Base-by-base conservation (phyloP, 2,888 invertebrate species). In the Phalera bucephala region DNA sequence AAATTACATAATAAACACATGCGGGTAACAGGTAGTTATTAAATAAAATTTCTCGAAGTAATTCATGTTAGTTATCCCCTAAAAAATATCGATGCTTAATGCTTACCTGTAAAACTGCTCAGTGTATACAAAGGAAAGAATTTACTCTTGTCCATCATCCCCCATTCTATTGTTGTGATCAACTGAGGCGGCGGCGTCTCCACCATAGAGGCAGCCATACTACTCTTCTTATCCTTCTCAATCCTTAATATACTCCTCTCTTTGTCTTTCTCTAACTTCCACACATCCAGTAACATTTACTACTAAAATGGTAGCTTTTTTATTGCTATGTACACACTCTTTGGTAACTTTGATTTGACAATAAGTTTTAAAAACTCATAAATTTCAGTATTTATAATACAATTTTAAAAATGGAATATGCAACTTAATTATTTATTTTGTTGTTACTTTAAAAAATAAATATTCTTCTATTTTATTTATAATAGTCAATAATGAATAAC, bases 111-210 rank as follows among this genome's bases (percentile, higher is more conserved):
- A 57, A 97, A 95, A 29, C 96, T 95, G 69, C 97, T 98, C 8
- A 97, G 83, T 89, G 98, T 95, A 38, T 97, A 97, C 37, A 99
- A 84, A 0, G 98, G 98, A 71, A 96, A 96, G 76, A 98, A 99
- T 73, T 97, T 97, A 29, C 91, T 92, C 69, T 97, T 98, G 80
- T 99, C 96, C 97, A 99, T 96, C 99, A 99, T 99, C 54, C 97
- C 93, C 96, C 98, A 97, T 83, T 99, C 99, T 46, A 99, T 97
- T 3, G 95, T 97, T 14, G 93, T 94, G 45, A 96, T 95, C 35
- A 93, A 91, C 56, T 91, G 87, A 0, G 91, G 88, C 0, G 88
- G 88, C 3, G 93, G 91, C 8, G 88, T 83, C 57, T 93, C 93
- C 14, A 92, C 91, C 74, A 92, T 87, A 0, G 80, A 80, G 0